Conservation (phyloP, 2,113 vertebrate genomes). For the Colius striatus region DNA sequence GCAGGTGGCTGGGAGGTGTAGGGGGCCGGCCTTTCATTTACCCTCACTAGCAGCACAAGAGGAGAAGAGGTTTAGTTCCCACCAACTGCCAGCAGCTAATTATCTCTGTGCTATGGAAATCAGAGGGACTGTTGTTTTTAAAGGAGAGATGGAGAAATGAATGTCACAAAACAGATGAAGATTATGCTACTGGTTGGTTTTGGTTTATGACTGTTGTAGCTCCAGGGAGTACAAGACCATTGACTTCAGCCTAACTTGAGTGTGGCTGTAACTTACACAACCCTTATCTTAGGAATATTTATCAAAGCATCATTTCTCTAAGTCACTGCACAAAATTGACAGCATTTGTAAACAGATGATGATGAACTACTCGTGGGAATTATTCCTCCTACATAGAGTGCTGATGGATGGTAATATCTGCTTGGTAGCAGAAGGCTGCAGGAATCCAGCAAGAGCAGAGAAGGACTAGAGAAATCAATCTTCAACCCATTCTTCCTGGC, state of each 20-base stretch:
- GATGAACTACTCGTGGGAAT: background rate
- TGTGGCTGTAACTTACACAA: background rate
- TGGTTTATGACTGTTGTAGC: background rate
- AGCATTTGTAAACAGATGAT: background rate
- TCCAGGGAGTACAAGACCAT: background rate
- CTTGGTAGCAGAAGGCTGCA: background rate
- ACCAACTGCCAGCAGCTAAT: background rate
- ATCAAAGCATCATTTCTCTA: background rate
- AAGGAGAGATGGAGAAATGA: background rate
- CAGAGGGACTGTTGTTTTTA: background rate
- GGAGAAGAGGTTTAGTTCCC: background rate
- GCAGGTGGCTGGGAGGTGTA: accelerated
- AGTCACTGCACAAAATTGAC: background rate
- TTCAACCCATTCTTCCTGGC: background rate
- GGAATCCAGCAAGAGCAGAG: background rate
- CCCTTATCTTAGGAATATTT: background rate
- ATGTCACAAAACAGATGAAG: background rate
- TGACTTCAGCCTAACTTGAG: background rate
- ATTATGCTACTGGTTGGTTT: accelerated
- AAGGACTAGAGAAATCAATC: background rate
- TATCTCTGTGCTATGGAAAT: background rate
- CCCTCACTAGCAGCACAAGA: background rate
- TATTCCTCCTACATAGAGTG: background rate
- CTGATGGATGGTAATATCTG: background rate
- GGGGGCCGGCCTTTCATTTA: background rate